Base-by-base conservation (phyloP, 2,797 vertebrate genomes). In the Gadopsis marmoratus region DNA sequence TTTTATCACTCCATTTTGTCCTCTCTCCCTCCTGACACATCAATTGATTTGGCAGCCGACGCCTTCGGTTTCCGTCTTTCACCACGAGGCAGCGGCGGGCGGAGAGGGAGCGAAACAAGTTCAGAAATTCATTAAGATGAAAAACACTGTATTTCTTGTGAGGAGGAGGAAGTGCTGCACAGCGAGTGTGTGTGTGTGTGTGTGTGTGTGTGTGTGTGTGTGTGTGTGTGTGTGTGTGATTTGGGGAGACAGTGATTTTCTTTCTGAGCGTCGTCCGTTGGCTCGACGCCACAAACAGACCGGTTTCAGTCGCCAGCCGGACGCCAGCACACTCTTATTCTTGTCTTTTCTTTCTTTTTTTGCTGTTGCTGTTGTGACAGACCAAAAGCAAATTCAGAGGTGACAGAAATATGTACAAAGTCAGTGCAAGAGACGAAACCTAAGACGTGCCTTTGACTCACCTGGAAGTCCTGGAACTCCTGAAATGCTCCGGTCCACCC, bases 11-110 rank as follows among this genome's bases (percentile, higher is more conserved):
- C 86, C 79, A 88, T 93, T 94, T 94, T 91, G 89, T 93, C 91
- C 85, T 85, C 82, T 91, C 87, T 94, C 93, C 91, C 93, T 94
- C 89, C 92, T 93, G 92, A 94, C 93, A 92, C 93, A 91, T 94
- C 92, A 92, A 84, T 90, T 84, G 88, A 78, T 93, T 92, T 94
- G 90, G 91, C 94, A 92, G 92, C 84, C 86, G 72, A 85, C 82
- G 88, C 84, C 88, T 92, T 91, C 81, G 70, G 75, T 92, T 94
- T 89, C 81, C 63, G 75, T 85, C 85, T 75, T 91, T 59, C 78
- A 79, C 61, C 82, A 47, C 21, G 71, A 83, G 69, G 88, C 85
- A 83, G 87, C 75, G 61, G 82, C 68, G 75, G 85, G 87, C 45
- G 9, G 81, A 79, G 83, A 82, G 83, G 89, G 86, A 89, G 74